These are phyloP conservation scores for Nipponia nippon DNA, from an alignment of 2,113 vertebrate genomes.

Conservation along the genomic window DNA sequence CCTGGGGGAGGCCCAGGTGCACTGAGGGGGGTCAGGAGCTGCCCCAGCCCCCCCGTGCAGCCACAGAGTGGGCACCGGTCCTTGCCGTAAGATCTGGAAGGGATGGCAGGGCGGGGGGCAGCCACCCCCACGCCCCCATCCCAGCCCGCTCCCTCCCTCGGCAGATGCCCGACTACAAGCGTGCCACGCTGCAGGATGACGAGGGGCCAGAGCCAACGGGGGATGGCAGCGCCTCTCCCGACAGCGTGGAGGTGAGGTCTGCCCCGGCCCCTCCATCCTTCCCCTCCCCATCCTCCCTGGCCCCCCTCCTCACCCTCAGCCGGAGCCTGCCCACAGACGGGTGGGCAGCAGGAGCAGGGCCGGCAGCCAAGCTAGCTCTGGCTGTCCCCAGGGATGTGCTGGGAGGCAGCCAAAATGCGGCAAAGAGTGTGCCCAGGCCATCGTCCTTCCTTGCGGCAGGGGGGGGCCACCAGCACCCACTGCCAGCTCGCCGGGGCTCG, in stretches of 20 bases:
- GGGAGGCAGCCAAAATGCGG: slow-evolving; percentile 17
- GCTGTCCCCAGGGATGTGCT: not conserved
- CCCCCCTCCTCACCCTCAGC: not conserved
- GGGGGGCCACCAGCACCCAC: not conserved
- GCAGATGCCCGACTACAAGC: slow-evolving; percentile 96
- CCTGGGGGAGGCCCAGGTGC: not conserved
- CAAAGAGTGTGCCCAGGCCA: not conserved
- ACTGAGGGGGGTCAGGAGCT: not conserved
- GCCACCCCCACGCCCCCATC: not conserved
- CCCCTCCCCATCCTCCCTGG: not conserved
- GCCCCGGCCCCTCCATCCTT: not conserved
- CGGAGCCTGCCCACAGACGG: not conserved
- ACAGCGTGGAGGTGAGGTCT: slow-evolving; percentile 84
- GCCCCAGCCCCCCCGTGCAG: rapidly evolving
- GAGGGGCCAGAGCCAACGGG: slow-evolving; percentile 77
- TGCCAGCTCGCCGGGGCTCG: rapidly evolving
- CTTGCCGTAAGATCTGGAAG: not conserved
- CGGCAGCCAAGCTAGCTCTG: not conserved
- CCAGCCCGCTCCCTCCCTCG: not conserved
- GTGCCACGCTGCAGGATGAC: slow-evolving; percentile 90
- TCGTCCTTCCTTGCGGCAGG: not conserved
- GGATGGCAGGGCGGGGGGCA: not conserved
- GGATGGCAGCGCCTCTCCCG: slow-evolving; percentile 81
- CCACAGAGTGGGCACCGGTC: not conserved
- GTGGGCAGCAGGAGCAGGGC: not conserved